A percentile compares a stretch with the other conserved stretches of the same genome.
These are phyloP conservation scores for Acrossocheilus fasciatus DNA, from an alignment of 2,797 vertebrate genomes.

Conservation along the genomic window DNA sequence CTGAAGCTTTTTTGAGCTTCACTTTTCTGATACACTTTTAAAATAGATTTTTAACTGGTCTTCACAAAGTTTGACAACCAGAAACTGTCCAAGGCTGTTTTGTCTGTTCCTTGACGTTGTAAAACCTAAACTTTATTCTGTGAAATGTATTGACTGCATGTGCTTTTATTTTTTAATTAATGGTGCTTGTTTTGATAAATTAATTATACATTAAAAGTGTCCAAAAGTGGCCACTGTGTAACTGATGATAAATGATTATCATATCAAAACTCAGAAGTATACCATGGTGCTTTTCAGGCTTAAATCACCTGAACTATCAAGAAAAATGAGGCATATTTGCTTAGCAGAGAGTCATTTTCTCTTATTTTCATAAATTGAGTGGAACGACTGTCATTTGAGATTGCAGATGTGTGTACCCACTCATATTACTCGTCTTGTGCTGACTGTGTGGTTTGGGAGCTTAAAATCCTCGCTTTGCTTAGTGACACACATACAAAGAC, in stretches of 20 bases:
- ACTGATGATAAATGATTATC: background rate
- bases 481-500: conserved; percentile 19
- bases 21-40: too few relatives aligned
- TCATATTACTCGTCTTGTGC: conserved; percentile 45
- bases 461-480: conserved; percentile 51
- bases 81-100: too few relatives aligned
- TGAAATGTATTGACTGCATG: too few relatives aligned
- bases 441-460: conserved; percentile 57
- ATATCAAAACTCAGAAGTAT: background rate
- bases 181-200: background rate
- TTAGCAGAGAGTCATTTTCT: background rate
- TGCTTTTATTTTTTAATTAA: background rate
- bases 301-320: background rate
- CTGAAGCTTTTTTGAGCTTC: too few relatives aligned
- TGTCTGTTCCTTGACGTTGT: too few relatives aligned
- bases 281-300: background rate
- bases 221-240: background rate
- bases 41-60: too few relatives aligned
- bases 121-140: background rate
- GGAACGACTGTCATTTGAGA: conserved; percentile 18
- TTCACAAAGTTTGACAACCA: too few relatives aligned
- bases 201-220: background rate
- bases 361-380: background rate
- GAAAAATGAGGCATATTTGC: background rate
- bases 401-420: conserved; percentile 56